Evolutionary conservation across 2,797 vertebrate species (phyloP).

Genomic region (Trachops cirrhosus): DNA sequence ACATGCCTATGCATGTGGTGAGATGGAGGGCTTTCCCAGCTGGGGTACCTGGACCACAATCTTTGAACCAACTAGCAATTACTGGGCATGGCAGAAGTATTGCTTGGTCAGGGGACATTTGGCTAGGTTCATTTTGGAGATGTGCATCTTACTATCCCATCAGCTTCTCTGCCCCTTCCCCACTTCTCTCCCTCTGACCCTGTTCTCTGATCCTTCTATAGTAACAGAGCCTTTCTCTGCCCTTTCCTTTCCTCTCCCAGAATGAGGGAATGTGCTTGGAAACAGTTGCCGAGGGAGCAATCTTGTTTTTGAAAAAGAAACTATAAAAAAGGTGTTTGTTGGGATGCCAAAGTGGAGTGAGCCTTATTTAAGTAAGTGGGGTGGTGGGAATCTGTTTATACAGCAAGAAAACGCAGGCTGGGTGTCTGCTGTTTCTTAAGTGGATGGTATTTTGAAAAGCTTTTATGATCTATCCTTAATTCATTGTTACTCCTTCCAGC

Average conservation of each 20-base stretch:
- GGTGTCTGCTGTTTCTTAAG: constrained; percentile 48
- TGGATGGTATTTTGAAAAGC: constrained; percentile 67
- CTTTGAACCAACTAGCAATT: not conserved
- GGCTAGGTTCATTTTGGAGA: constrained; percentile 50
- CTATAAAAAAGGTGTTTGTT: constrained; percentile 57
- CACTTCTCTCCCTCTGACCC: not conserved
- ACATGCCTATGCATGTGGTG: too few species aligned
- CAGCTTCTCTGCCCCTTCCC: not conserved
- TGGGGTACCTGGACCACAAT: not conserved
- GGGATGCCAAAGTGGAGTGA: constrained; percentile 66
- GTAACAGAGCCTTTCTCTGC: constrained; percentile 37
- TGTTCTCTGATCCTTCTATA: constrained; percentile 15
- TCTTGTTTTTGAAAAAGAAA: constrained; percentile 75
- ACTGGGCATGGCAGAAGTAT: not conserved
- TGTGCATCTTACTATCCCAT: constrained; percentile 48
- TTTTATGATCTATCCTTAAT: constrained; percentile 71
- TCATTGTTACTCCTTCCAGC: constrained; percentile 59
- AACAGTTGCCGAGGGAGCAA: constrained; percentile 74
- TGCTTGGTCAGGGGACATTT: constrained; percentile 15
- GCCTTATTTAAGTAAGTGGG: constrained; percentile 62
- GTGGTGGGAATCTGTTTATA: constrained; percentile 68
- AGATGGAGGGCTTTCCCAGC: not conserved
- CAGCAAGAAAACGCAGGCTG: constrained; percentile 50
- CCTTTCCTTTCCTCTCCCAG: constrained; percentile 31
- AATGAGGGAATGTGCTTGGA: constrained; percentile 65